These are phyloP conservation scores for Cuniculus paca DNA, from an alignment of 2,797 vertebrate species.

Conservation along the genomic window DNA sequence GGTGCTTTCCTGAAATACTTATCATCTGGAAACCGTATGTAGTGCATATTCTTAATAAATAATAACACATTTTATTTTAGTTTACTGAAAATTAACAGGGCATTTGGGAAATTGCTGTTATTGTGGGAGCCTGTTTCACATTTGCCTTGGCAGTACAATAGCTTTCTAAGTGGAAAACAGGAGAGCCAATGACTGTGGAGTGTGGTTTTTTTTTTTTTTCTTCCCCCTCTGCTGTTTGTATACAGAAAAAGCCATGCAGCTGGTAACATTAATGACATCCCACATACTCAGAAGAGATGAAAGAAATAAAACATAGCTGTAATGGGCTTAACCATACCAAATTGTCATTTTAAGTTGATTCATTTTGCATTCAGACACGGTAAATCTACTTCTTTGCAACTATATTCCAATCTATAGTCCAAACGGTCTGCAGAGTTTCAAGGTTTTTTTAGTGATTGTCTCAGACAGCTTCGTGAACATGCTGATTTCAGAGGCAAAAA, in stretches of 20 bases:
- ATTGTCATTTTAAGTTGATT: slow-evolving; percentile 86
- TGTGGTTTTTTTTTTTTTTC: background rate
- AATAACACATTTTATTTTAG: slow-evolving; percentile 90
- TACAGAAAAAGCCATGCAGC: slow-evolving; percentile 88
- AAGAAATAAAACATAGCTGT: slow-evolving; percentile 87
- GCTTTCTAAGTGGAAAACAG: slow-evolving; percentile 86
- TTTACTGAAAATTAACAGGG: slow-evolving; percentile 91
- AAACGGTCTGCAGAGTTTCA: slow-evolving; percentile 84
- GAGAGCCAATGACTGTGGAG: slow-evolving; percentile 68
- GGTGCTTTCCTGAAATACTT: slow-evolving; percentile 86
- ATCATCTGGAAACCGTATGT: slow-evolving; percentile 90
- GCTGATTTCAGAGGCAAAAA: slow-evolving; percentile 75
- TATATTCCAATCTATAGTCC: slow-evolving; percentile 84
- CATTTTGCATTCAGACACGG: slow-evolving; percentile 83
- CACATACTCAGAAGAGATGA: slow-evolving; percentile 88
- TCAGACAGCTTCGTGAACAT: slow-evolving; percentile 71
- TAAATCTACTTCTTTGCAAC: slow-evolving; percentile 80
- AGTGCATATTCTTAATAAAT: slow-evolving; percentile 89
- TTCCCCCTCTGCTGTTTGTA: slow-evolving; percentile 80
- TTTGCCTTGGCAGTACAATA: slow-evolving; percentile 87
- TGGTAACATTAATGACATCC: slow-evolving; percentile 88
- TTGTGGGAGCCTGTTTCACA: slow-evolving; percentile 88
- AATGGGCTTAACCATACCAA: slow-evolving; percentile 87
- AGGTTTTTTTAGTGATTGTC: slow-evolving; percentile 59
- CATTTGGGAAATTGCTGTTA: slow-evolving; percentile 89